Percentiles rank a stretch among this genome's conserved stretches.
phyloP scores from a whole-genome alignment of 2,113 vertebrate species.

The Dromas ardeola region DNA sequence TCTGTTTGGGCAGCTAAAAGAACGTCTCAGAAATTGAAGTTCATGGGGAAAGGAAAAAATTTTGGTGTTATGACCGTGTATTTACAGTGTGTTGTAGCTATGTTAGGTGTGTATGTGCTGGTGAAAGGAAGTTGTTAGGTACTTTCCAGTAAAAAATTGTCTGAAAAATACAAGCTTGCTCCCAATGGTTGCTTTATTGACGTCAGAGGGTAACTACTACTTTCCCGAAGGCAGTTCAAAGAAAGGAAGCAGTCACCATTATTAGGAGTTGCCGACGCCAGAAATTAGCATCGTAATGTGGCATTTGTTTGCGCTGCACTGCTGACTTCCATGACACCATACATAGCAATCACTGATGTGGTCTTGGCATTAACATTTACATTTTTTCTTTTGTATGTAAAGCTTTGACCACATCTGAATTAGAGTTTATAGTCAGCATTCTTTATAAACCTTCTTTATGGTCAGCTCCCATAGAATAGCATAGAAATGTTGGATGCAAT shows the following conservation, averaged over 20 bases:
- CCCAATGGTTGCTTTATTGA: background rate
- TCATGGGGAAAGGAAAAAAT: background rate
- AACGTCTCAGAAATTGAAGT: background rate
- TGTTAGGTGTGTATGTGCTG: background rate
- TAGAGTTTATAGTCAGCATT: background rate
- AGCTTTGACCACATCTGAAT: constrained; percentile 32
- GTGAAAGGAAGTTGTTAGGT: background rate
- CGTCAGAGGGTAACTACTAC: background rate
- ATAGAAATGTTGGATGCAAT: background rate
- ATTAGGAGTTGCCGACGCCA: background rate
- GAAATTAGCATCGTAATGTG: background rate
- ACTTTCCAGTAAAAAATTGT: background rate
- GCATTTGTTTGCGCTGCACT: background rate
- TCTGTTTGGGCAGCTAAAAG: background rate
- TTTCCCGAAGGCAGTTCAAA: background rate
- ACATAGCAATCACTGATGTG: background rate
- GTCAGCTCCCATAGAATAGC: background rate
- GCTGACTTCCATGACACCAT: background rate
- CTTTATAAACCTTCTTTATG: background rate
- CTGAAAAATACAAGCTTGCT: background rate
- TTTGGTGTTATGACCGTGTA: accelerated
- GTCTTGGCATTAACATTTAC: constrained; percentile 27
- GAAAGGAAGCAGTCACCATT: background rate
- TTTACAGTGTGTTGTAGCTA: background rate
- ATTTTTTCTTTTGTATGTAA: constrained; percentile 7